Percentiles rank a stretch among this genome's conserved stretches.
Conservation (phyloP, 2,888 invertebrate species). For the Parochlus steinenii region DNA sequence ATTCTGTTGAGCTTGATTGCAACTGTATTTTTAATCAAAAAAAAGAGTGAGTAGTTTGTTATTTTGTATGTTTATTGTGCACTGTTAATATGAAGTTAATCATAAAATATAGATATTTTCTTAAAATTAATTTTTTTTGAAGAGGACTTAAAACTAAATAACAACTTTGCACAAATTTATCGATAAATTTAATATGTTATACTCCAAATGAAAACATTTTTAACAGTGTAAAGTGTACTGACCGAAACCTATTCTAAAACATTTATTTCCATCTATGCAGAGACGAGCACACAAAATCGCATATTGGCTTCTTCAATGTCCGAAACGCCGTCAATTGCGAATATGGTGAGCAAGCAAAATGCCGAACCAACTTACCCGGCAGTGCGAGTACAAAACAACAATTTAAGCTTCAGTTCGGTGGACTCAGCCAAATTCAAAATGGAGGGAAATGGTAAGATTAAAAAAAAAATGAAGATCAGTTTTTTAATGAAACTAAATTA, state of each 20-base stretch:
- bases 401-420: slow-evolving; percentile 29
- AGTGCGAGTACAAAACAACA: slow-evolving; percentile 23
- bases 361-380: slow-evolving; percentile 57
- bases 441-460: slow-evolving; percentile 27
- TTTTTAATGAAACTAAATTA: slow-evolving; percentile 17
- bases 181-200: not conserved
- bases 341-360: slow-evolving; percentile 65
- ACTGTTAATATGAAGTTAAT: not conserved
- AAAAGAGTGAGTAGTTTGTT: slow-evolving; percentile 42
- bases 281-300: slow-evolving; percentile 31
- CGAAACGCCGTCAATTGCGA: slow-evolving; percentile 61
- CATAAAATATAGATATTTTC: not conserved
- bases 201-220: not conserved
- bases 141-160: not conserved
- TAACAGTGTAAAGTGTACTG: no score
- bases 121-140: slow-evolving; percentile 1
- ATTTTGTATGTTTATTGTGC: not conserved
- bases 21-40: slow-evolving; percentile 50
- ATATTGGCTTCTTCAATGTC: slow-evolving; percentile 37
- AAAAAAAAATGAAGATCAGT: slow-evolving; percentile 17
- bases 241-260: no score
- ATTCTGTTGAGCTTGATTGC: slow-evolving; percentile 48
- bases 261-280: slow-evolving; percentile 21
- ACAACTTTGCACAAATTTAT: not conserved
- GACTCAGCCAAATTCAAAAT: slow-evolving; percentile 39